phyloP scores from a whole-genome alignment of 2,113 vertebrate genomes.

The Camelus bactrianus region DNA sequence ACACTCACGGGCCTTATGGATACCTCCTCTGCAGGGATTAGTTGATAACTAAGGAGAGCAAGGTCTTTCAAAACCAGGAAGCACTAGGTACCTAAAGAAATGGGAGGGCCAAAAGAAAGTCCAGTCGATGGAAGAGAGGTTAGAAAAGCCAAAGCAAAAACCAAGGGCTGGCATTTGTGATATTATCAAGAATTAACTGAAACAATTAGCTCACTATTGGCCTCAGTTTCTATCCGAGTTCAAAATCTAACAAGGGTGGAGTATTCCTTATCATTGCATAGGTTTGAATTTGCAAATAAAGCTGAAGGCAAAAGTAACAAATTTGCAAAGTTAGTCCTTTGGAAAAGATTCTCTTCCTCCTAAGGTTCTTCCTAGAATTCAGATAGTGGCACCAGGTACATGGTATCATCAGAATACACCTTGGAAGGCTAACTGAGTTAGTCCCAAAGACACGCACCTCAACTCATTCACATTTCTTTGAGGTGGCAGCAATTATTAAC shows the following conservation, averaged over 20 bases:
- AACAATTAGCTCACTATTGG: not conserved
- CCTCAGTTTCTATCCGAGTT: not conserved
- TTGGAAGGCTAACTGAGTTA: not conserved
- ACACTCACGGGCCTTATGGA: not conserved
- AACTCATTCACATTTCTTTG: not conserved
- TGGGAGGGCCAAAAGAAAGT: not conserved
- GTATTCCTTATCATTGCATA: not conserved
- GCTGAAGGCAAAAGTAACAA: not conserved
- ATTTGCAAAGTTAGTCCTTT: not conserved
- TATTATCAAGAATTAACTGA: not conserved
- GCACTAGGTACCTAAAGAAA: not conserved
- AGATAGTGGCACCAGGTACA: not conserved
- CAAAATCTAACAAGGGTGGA: not conserved
- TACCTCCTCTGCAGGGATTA: not conserved
- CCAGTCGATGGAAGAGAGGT: not conserved
- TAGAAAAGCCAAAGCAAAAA: conserved; percentile 30
- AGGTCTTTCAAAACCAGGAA: not conserved
- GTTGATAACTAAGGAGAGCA: not conserved
- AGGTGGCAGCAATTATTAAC: not conserved
- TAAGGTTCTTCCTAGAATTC: not conserved
- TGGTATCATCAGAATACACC: not conserved
- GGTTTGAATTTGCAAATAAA: not conserved
- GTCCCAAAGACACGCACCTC: not conserved
- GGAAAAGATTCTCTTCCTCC: not conserved
- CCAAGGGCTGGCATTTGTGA: not conserved